phyloP scores from a whole-genome alignment of 2,797 vertebrate species.

The Otolemur crassicaudatus region DNA sequence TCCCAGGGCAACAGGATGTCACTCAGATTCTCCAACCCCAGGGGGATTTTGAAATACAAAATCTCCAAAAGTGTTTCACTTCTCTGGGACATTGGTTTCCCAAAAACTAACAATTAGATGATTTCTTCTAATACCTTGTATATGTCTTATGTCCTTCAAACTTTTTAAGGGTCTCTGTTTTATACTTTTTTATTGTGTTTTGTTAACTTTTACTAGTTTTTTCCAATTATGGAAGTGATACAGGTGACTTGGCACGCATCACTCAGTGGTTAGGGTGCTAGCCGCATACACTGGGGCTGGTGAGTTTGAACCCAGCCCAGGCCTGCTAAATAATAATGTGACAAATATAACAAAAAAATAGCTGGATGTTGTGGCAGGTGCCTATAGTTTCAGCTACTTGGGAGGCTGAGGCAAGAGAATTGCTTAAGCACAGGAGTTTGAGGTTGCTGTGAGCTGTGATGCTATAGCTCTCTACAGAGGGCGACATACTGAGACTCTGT shows the following conservation, averaged over 20 bases:
- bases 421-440: too few relatives aligned
- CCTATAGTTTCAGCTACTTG: too few relatives aligned
- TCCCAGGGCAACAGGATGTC: neutral
- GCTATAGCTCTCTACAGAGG: too few relatives aligned
- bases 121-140: neutral
- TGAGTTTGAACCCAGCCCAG: too few relatives aligned
- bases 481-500: too few relatives aligned
- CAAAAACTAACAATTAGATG: neutral
- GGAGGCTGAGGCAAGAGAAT: too few relatives aligned
- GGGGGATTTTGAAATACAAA: neutral
- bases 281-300: too few relatives aligned
- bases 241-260: neutral
- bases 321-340: too few relatives aligned
- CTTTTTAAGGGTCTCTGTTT: conserved; percentile 1
- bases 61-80: neutral
- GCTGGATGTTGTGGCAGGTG: too few relatives aligned
- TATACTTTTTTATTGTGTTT: neutral
- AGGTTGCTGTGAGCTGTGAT: too few relatives aligned
- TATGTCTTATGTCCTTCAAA: neutral
- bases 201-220: conserved; percentile 31
- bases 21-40: neutral
- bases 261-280: too few relatives aligned
- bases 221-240: conserved; percentile 32
- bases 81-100: neutral
- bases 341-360: too few relatives aligned